Base-by-base conservation (phyloP, 2,797 vertebrate species). In the Rhinatrema bivittatum region DNA sequence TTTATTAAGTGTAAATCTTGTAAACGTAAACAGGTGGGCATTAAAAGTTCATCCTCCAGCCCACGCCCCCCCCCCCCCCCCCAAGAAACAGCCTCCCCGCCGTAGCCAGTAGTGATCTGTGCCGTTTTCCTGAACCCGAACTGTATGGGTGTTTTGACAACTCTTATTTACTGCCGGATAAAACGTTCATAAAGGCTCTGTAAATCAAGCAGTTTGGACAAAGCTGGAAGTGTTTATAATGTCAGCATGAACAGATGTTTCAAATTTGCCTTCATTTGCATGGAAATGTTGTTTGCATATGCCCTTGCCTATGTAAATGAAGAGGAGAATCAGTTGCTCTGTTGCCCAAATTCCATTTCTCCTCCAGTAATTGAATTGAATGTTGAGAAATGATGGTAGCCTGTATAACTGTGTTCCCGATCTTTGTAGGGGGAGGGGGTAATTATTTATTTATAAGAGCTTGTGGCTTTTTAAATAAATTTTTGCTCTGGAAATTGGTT, bases 231-330 rank as follows among this genome's bases (percentile, higher is more conserved):
- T 75, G 70, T 81, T 86, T 83, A 76, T 71, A 68, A 69, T 80
- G 84, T 86, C 81, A 75, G 66, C 59, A 56, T 68, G 71, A 86
- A 86, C 92, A 93, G 91, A 91, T 94, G 93, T 87, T 83, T 85
- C 65, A 81, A 76, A 89, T 91, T 73, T 82, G 70, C 79, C 68
- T 76, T 81, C 74, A 88, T 90, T 90, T 90, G 81, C 84, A 88
- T 91, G 75, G 78, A 82, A 83, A 89, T 90, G 85, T 83, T 76
- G 83, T 86, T 83, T 76, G 69, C 78, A 73, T 56, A 53, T 82
- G 71, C 58, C 73, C 76, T 81, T 79, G 78, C 62, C 46, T 76
- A 82, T 89, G 85, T 85, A 89, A 91, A 93, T 88, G 65, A 84
- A 61, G 52, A 72, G 58, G 51, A 20, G 65, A 51, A 56, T 70